Base-by-base conservation (phyloP, 2,113 vertebrate genomes). In the Melanerpes formicivorus region DNA sequence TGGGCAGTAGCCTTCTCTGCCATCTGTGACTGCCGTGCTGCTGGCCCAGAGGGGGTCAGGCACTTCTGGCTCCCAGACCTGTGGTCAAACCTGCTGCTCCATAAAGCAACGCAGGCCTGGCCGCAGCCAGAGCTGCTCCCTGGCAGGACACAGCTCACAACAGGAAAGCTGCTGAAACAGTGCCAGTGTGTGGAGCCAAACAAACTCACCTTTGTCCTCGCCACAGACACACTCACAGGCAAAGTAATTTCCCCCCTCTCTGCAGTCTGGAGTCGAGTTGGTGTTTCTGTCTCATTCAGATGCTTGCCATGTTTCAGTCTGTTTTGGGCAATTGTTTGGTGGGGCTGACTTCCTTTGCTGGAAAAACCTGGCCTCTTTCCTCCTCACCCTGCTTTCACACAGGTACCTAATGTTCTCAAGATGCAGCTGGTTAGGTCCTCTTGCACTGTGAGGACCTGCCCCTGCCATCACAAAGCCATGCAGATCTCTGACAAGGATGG, bases 191-290 rank as follows among this genome's bases (percentile, higher is more conserved):
- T 15, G 4, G 8, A 63, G 78, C 72, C 87, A 89, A 56, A 92
- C 88, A 82, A 90, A 71, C 92, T 93, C 93, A 95, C 88, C 90
- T 94, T 91, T 95, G 78, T 89, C 92, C 91, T 87, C 11, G 2
- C 59, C 84, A 82, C 81, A 90, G 71, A 82, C 46, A 0, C 3
- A 12, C 34, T 58, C 64, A 2, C 1, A 14, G 80, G 79, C 81
- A 4, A 40, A 40, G 11, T 40, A 40, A 60, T 87, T 71, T 76
- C 76, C 42, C 66, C 71, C 59, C 46, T 60, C 78, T 40, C 84
- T 18, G 26, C 78, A 72, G 55, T 30, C 80, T 63, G 52, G 73
- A 71, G 86, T 30, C 9, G 16, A 72, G 59, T 18, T 1, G 54
- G 75, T 29, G 1, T 54, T 93, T 86, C 63, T 85, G 58, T 30